Base-by-base conservation (phyloP, 2,888 invertebrate species). In the Tetragonisca angustula region DNA sequence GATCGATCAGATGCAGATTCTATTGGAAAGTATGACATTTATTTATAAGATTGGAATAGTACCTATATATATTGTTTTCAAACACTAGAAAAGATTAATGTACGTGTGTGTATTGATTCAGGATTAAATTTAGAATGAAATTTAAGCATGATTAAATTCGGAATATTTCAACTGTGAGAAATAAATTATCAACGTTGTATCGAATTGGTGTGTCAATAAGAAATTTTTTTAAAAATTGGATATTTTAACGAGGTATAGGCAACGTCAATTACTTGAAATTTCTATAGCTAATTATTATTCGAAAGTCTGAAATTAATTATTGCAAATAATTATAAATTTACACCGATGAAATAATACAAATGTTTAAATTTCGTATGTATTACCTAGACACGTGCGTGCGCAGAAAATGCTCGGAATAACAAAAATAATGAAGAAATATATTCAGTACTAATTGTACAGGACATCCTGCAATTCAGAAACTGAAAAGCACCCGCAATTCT, bases 51-150 rank as follows among this genome's bases (percentile, higher is more conserved):
- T 59, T 19, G 43, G n/a, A 54, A 21, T 27, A 32, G 50, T 73
- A 73, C 50, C 36, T 52, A 52, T 5, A 2, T 11, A 43, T 43
- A 9, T 17, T 27, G 56, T 19, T 24, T 71, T 21, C n/a, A 27
- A 32, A 49, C n/a, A 43, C 36, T 32, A 24, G 36, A 70, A 43
- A 50, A n/a, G 54, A 70, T 70, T 32, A 21, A 52, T 27, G 52
- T 21, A 27, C 56, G n/a, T 32, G 32, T 32, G 52, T 56, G 21
- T 73, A 64, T 73, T n/a, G 73, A 64, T 73, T 52, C 17, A 9
- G 13, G 24, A 52, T 73, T 73, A 73, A 64, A 73, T 73, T 73
- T 32, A 73, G 64, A 72, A 50, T 21, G 49, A 71, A 71, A 49
- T 72, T 50, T 32, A 49, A 15, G 61, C 15, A 50, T 27, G 21